phyloP scores from a whole-genome alignment of 1,140 invertebrate genomes.

The Neomicropteryx cornuta region DNA sequence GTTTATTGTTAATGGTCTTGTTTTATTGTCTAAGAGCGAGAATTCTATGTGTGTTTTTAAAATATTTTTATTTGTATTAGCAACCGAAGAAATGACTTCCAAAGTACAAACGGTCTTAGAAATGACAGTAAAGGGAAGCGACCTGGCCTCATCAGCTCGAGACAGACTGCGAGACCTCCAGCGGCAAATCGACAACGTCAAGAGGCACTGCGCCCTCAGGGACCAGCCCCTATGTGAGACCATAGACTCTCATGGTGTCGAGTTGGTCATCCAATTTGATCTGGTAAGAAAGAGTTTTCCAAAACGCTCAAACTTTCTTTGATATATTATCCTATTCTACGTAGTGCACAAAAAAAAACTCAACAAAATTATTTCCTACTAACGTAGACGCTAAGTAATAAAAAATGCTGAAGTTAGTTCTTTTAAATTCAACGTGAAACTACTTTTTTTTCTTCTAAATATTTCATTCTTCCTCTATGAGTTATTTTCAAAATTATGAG shows the following conservation, averaged over 20 bases:
- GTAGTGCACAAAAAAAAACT: no score
- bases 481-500: no score
- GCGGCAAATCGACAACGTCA: constrained; percentile 43
- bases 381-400: no score
- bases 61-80: constrained; percentile 22
- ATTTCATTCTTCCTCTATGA: no score
- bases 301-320: no score
- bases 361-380: no score
- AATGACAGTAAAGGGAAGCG: constrained; percentile 27
- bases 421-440: no score
- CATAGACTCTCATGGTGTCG: constrained; percentile 47
- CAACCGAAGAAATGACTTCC: constrained; percentile 37
- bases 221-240: constrained; percentile 55
- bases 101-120: constrained; percentile 42
- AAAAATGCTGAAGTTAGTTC: no score
- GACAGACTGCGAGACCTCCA: constrained; percentile 40
- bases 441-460: no score
- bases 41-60: constrained; percentile 1
- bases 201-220: constrained; percentile 43
- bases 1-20: neutral
- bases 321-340: no score
- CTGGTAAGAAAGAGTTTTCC: constrained; percentile 20
- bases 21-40: constrained; percentile 1
- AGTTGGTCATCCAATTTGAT: constrained; percentile 35
- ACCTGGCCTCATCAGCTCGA: constrained; percentile 25